Conservation (phyloP, 2,888 invertebrate species). For the Tetrapedia diversipes region DNA sequence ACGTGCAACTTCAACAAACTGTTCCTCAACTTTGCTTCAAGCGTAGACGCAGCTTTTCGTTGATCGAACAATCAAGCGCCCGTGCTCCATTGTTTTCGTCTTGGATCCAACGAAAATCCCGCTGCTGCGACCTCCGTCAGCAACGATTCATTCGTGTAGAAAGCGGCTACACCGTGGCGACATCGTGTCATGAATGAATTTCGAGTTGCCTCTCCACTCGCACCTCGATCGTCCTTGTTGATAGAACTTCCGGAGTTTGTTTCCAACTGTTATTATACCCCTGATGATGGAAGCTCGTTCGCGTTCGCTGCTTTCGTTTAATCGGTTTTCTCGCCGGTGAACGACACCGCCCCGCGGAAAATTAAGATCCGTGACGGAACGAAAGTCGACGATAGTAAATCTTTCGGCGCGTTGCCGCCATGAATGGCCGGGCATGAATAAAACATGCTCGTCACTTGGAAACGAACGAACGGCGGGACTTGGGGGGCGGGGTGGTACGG, state of each 20-base stretch:
- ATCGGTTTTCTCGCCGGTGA: background rate
- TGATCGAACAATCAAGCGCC: no score
- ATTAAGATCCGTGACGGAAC: constrained; percentile 29
- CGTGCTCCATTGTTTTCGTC: background rate
- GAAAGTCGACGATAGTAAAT: constrained; percentile 51
- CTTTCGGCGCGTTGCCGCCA: constrained; percentile 27
- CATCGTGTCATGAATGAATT: background rate
- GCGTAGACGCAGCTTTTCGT: no score
- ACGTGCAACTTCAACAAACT: no score
- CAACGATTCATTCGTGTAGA: no score
- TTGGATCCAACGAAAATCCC: constrained; percentile 2
- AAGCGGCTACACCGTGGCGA: background rate
- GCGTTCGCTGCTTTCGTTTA: constrained; percentile 7
- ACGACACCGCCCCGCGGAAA: constrained; percentile 13
- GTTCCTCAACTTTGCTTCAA: no score
- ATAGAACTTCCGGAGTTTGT: background rate
- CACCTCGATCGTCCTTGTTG: background rate
- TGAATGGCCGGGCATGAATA: constrained; percentile 63
- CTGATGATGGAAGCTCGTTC: no score
- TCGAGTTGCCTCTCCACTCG: background rate
- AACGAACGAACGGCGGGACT: constrained; percentile 20
- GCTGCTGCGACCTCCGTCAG: background rate
- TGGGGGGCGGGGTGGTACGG: no score
- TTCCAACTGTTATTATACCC: background rate
- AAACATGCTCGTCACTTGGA: constrained; percentile 54